Base-by-base conservation (phyloP, 2,888 invertebrate genomes). In the Lampropteryx suffumata region DNA sequence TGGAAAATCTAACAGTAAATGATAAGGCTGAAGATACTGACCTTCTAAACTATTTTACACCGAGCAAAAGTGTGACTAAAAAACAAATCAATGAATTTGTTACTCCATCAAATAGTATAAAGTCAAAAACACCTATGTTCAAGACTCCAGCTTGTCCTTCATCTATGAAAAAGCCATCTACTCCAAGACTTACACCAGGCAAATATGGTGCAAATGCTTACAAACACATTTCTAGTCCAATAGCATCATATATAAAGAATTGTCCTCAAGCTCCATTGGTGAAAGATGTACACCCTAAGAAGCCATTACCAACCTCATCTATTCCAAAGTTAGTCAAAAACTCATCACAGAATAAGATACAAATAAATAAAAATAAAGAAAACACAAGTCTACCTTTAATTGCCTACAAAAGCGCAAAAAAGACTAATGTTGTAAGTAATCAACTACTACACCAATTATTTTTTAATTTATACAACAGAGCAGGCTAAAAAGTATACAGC, bases 221-320 rank as follows among this genome's bases (percentile, higher is more conserved):
- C 59, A 69, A 81, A 50, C 77, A 87, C 50, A 78, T 87, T 27
- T 61, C 66, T 17, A 88, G 88, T 65, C 88, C 88, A 34, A 73
- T 88, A 27, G 85, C 85, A 30, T 71, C 76, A 42, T 88, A 87
- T 35, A 87, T 88, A 5, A 82, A 80, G 26, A 75, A 81, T 26
- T 64, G 74, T 27, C 82, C 85, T 2, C 74, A 77, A 61, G 74
- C 67, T 14, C 80, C 83, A 45, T 59, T 84, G 17, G 57, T 84
- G 0, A 79, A 76, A 64, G 71, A 81, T 68, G 70, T 87, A 0
- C 69, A 70, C 29, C 82, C 81, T n/a, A 76, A 70, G 32, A 84
- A 78, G 55, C 77, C 79, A 21, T 60, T 83, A 26, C 67, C 69
- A 45, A 21, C 61, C 29, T 79, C 84, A 36, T 72, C 70, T 10